These are phyloP conservation scores for Pseudochirops corinnae DNA, from an alignment of 2,797 vertebrate species.

Conservation along the genomic window DNA sequence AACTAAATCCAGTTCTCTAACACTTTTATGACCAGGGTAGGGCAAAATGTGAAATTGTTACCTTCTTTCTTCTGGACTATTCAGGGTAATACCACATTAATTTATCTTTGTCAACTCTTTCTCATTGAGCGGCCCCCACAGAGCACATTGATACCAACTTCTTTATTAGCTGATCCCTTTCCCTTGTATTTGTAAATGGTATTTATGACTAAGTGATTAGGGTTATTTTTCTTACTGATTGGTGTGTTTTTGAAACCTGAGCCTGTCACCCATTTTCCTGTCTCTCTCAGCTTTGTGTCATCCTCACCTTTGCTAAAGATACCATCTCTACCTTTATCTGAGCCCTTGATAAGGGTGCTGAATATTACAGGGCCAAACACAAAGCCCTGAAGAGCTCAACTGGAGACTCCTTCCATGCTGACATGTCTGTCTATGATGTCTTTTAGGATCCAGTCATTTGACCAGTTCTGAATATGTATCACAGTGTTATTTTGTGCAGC, in stretches of 20 bases:
- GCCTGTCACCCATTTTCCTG: not conserved
- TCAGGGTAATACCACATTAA: not conserved
- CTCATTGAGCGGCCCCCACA: not conserved
- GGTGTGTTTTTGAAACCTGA: not conserved
- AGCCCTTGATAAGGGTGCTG: not conserved
- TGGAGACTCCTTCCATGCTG: not conserved
- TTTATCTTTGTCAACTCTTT: not conserved
- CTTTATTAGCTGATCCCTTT: not conserved
- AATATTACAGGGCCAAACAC: not conserved
- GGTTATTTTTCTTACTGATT: not conserved
- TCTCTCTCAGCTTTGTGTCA: not conserved
- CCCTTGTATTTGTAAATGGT: not conserved
- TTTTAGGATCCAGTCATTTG: not conserved
- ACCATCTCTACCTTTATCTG: not conserved
- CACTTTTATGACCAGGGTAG: not conserved
- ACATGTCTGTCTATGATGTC: not conserved
- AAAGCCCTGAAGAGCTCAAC: not conserved
- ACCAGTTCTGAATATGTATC: not conserved
- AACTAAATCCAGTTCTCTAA: not conserved
- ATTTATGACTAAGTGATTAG: not conserved
- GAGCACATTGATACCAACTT: not conserved
- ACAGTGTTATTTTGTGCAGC: not conserved
- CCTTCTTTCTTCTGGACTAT: not conserved
- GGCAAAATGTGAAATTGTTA: not conserved
- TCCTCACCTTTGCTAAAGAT: not conserved